Base-by-base conservation (phyloP, 2,113 vertebrate genomes). In the Ranitomeya variabilis region DNA sequence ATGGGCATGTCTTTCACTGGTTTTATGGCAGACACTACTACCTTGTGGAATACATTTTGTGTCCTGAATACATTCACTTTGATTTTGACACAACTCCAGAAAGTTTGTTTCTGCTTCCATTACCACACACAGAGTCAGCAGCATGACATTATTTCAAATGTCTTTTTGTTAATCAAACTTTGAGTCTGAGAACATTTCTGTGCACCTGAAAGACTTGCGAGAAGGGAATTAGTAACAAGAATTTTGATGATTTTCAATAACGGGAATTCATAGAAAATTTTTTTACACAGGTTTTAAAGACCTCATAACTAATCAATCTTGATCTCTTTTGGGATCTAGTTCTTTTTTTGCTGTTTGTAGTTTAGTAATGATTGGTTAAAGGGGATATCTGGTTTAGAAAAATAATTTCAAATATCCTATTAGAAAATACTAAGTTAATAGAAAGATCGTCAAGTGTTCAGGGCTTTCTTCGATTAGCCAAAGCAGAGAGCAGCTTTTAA, bases 81-180 rank as follows among this genome's bases (percentile, higher is more conserved):
- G 7, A 74, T 45, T 74, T 74, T 16, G 71, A 45, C 37, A 37
- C 71, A 18, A 45, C 71, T 74, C 71, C 71, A 74, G 71, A 31
- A 74, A 74, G 31, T 45, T 74, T 74, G 15, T 74, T 74, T 74
- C 31, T 74, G 15, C 71, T 74, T 74, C 31, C 31, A 74, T 74
- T 45, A 74, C 45, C 71, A 45, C 71, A 74, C 15, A 74, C 71
- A 45, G 71, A 45, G 15, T 8, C n/a, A 74, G 71, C 15, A 8
- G 71, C 71, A 19, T 37, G 71, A 74, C 7, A 19, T 19, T 74
- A 15, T 18, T 74, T 74, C 7, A 45, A 26, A 74, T 45, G 18
- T 45, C 13, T 18, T 74, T 45, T n/a, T 26, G 6, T 45, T 7
- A 45, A 74, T 18, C 7, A 14, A 71, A 71, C 69, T 71, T 31